A percentile compares a stretch with the other conserved stretches of the same genome.
These are phyloP conservation scores for Melanerpes formicivorus DNA, from an alignment of 2,113 vertebrate species.

Conservation along the genomic window DNA sequence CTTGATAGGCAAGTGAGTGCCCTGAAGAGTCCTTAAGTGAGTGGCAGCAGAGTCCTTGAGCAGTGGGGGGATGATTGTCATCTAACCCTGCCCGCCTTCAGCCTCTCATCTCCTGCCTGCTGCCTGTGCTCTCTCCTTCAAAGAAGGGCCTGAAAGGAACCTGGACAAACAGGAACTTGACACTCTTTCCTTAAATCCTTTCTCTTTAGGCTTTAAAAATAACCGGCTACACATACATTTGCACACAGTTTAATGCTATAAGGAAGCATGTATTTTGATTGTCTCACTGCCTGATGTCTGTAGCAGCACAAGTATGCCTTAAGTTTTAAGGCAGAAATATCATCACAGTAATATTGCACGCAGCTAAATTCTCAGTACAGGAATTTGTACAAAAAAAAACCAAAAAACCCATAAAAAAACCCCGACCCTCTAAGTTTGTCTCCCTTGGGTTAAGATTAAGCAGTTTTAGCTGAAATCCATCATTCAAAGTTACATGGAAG, in stretches of 20 bases:
- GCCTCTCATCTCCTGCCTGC: not conserved
- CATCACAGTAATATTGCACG: not conserved
- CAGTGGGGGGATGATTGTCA: not conserved
- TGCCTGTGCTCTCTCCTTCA: not conserved
- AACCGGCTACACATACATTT: not conserved
- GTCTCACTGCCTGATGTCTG: not conserved
- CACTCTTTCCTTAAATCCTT: not conserved
- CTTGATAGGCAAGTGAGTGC: fast-evolving
- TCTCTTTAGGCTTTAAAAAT: not conserved
- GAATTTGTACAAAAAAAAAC: not conserved
- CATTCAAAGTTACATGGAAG: not conserved
- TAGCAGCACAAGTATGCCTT: not conserved
- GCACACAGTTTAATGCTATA: not conserved
- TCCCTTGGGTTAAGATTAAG: not conserved
- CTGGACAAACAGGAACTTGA: not conserved
- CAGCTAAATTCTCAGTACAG: not conserved
- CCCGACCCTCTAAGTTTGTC: not conserved
- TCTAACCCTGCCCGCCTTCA: not conserved
- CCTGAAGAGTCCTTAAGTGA: not conserved
- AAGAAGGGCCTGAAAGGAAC: not conserved
- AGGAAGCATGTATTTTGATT: not conserved
- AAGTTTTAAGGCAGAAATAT: not conserved
- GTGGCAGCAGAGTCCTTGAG: not conserved
- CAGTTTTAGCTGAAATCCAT: not conserved
- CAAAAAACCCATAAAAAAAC: not conserved